Evolutionary conservation across 2,888 invertebrate species (phyloP).

Genomic region (Cyclophora punctaria): DNA sequence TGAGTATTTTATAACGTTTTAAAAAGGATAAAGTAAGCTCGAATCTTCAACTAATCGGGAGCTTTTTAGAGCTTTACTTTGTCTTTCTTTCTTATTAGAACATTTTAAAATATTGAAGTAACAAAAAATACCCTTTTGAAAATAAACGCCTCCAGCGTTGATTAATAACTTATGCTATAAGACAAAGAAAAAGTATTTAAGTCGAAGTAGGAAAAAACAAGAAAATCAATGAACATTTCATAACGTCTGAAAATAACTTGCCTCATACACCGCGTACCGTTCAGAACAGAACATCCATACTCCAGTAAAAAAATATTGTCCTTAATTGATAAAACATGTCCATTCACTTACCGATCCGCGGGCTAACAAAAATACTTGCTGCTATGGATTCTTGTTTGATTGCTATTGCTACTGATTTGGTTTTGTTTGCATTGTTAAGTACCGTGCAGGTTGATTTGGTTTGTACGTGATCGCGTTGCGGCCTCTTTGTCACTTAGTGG

Average conservation of each 20-base stretch:
- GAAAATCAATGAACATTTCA: neutral
- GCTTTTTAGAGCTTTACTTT: too few species aligned
- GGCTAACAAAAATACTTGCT: conserved; percentile 46
- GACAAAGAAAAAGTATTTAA: too few species aligned
- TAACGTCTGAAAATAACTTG: neutral
- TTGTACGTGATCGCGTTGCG: conserved; percentile 50
- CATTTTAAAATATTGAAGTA: too few species aligned
- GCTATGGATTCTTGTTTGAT: conserved; percentile 43
- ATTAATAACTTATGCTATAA: too few species aligned
- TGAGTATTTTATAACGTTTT: too few species aligned
- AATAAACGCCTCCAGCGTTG: too few species aligned
- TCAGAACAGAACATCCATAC: conserved; percentile 1
- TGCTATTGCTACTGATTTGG: conserved; percentile 48
- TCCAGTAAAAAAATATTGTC: conserved; percentile 33
- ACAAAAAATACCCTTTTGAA: too few species aligned
- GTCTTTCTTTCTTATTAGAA: too few species aligned
- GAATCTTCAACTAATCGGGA: too few species aligned
- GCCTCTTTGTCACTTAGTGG: conserved; percentile 56
- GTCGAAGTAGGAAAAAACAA: too few species aligned
- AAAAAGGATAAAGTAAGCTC: too few species aligned
- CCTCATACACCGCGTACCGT: too few species aligned
- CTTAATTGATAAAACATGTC: conserved; percentile 64
- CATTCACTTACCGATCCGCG: conserved; percentile 32
- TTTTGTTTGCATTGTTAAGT: conserved; percentile 64
- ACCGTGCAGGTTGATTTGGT: conserved; percentile 43